phyloP scores from a whole-genome alignment of 2,113 vertebrate genomes.

The Meles meles region DNA sequence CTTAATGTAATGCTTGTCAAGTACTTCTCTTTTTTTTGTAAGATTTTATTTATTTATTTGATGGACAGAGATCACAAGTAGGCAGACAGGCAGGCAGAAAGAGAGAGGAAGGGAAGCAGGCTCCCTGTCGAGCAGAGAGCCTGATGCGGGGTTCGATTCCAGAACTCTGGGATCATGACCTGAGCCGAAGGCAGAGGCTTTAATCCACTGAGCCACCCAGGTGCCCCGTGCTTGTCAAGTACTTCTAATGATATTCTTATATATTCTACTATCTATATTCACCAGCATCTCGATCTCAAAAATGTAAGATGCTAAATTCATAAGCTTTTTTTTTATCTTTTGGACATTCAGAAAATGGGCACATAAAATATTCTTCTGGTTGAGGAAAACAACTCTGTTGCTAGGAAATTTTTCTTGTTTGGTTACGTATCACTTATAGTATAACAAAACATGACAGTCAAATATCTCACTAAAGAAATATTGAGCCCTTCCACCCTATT shows the following conservation, averaged over 20 bases:
- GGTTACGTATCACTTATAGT: conserved; percentile 33
- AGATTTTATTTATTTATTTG: too few species aligned
- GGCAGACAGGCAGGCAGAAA: too few species aligned
- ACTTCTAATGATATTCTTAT: conserved; percentile 1
- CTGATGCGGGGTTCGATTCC: too few species aligned
- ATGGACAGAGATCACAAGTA: too few species aligned
- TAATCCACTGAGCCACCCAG: too few species aligned
- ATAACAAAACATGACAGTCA: conserved; percentile 48
- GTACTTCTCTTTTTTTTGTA: background rate
- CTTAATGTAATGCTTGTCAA: conserved; percentile 27
- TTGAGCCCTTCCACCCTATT: background rate
- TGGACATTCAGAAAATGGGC: conserved; percentile 45
- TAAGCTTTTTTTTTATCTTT: conserved; percentile 8
- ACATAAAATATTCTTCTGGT: conserved; percentile 37
- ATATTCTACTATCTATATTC: conserved; percentile 8
- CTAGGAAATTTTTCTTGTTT: conserved; percentile 46
- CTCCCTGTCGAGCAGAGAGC: too few species aligned
- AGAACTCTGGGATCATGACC: too few species aligned
- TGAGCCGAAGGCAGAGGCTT: too few species aligned
- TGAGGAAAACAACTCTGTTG: conserved; percentile 52
- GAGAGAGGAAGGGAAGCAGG: too few species aligned
- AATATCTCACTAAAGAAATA: conserved; percentile 55
- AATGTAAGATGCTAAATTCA: conserved; percentile 36
- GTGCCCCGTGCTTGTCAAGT: too few species aligned
- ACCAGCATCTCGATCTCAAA: background rate